phyloP scores from a whole-genome alignment of 1,140 invertebrate genomes.

The Berghia stephanieae region DNA sequence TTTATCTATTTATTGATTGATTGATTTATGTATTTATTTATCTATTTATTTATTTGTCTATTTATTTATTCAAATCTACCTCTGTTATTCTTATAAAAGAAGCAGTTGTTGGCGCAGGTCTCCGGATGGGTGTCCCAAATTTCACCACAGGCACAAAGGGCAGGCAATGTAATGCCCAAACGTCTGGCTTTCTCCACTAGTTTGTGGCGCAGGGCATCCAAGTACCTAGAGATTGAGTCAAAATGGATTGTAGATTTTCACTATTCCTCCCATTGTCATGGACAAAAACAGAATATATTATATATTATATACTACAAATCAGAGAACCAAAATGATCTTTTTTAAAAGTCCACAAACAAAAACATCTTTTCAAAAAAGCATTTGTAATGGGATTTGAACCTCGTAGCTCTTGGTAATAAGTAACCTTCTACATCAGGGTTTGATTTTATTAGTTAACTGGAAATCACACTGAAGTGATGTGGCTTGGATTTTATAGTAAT shows the following conservation, averaged over 20 bases:
- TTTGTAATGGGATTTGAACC: too few relatives aligned
- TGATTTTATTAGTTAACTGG: too few relatives aligned
- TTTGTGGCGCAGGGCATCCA: constrained; percentile 56
- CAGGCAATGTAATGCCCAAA: constrained; percentile 50
- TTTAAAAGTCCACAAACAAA: not conserved
- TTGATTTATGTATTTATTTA: not conserved
- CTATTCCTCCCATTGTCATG: not conserved
- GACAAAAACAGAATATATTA: not conserved
- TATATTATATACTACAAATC: not conserved
- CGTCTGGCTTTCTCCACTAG: constrained; percentile 54
- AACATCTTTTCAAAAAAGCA: too few relatives aligned
- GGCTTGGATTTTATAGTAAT: too few relatives aligned
- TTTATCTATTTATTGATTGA: not conserved
- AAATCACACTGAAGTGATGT: too few relatives aligned
- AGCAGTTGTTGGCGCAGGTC: constrained; percentile 65
- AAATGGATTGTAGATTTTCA: not conserved
- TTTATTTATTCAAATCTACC: constrained; percentile 38
- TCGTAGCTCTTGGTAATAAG: too few relatives aligned
- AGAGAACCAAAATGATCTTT: not conserved
- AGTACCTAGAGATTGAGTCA: constrained; percentile 49
- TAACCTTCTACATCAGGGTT: too few relatives aligned
- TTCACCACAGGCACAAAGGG: constrained; percentile 61
- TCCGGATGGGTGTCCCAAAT: constrained; percentile 64
- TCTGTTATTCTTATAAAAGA: constrained; percentile 64
- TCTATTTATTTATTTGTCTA: not conserved